Conservation (phyloP, 2,888 invertebrate species). For the Colletes collaris region DNA sequence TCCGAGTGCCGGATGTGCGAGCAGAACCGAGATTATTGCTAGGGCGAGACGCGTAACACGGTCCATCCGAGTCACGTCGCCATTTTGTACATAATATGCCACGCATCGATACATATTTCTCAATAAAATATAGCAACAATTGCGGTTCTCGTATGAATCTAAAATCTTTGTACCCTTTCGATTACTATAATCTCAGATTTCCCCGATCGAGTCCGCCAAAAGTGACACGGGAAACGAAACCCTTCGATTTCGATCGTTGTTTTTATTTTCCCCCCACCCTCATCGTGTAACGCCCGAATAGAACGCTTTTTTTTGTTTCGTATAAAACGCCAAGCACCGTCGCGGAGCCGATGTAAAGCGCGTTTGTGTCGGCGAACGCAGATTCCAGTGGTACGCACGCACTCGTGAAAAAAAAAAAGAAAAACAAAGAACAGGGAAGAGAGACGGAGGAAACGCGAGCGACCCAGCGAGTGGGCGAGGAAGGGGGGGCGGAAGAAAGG, state of each 20-base stretch:
- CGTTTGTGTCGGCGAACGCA: slow-evolving; percentile 26
- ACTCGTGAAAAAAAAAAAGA: slow-evolving; percentile 24
- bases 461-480: background rate
- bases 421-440: background rate
- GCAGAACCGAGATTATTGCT: no score
- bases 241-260: no score
- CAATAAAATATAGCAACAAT: no score
- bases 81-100: background rate
- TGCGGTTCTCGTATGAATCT: no score
- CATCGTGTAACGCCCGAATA: background rate
- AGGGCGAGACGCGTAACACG: no score
- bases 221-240: no score
- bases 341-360: slow-evolving; percentile 30
- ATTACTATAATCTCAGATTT: no score
- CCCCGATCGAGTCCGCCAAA: no score
- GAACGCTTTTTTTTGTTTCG: background rate
- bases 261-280: background rate
- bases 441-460: slow-evolving; percentile 5
- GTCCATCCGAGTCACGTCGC: background rate
- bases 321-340: background rate
- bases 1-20: no score
- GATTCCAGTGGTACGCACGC: slow-evolving; percentile 41
- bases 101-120: no score
- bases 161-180: no score
- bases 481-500: background rate